phyloP scores from a whole-genome alignment of 1,140 invertebrate genomes.

The Trypoxylus dichotomus region DNA sequence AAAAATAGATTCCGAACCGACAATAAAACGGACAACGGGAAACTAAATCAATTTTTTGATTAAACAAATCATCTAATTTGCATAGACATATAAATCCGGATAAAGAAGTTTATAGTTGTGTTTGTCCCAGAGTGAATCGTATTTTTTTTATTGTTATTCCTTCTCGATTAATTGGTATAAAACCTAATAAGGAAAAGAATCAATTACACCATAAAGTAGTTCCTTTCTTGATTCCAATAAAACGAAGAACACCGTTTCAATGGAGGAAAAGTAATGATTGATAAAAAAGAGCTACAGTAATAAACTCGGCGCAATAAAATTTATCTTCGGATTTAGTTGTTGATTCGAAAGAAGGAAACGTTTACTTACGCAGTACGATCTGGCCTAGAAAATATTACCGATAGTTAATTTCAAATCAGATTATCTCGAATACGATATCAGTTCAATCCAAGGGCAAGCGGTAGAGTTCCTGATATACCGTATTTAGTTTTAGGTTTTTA shows the following conservation, averaged over 20 bases:
- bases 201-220: constrained; percentile 5
- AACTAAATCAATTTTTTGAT: background rate
- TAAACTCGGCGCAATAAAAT: constrained; percentile 14
- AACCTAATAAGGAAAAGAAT: constrained; percentile 7
- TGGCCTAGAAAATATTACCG: background rate
- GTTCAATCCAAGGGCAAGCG: background rate
- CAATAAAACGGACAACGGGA: background rate
- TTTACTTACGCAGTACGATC: background rate
- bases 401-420: constrained; percentile 14
- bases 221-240: constrained; percentile 12
- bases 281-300: constrained; percentile 18
- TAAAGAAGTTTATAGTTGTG: background rate
- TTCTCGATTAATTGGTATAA: constrained; percentile 12
- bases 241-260: background rate
- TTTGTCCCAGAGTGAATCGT: background rate
- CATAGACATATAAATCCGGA: background rate
- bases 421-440: background rate
- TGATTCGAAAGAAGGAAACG: constrained; percentile 2
- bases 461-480: background rate
- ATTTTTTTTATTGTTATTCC: background rate
- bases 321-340: constrained; percentile 21
- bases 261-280: background rate
- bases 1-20: background rate
- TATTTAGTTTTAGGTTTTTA: too few species aligned
- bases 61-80: background rate